Percentiles rank a stretch among this genome's conserved stretches.
These are phyloP conservation scores for Nebria brevicollis DNA, from an alignment of 2,888 invertebrate species.

Conservation along the genomic window DNA sequence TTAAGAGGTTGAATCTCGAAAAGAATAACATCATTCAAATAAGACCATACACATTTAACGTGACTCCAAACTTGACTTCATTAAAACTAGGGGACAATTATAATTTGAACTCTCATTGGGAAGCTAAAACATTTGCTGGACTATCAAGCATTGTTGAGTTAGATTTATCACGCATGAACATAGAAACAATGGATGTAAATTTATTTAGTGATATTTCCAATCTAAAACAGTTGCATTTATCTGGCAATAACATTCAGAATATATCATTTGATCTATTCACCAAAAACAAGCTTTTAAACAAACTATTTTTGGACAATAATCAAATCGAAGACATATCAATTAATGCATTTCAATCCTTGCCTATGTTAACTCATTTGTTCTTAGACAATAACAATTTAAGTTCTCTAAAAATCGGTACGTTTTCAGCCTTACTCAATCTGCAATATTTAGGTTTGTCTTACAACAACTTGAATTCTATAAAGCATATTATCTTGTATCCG, in stretches of 20 bases:
- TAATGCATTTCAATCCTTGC: constrained; percentile 6
- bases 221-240: constrained; percentile 1
- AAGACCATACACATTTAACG: constrained; percentile 10
- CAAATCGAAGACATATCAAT: constrained; percentile 2
- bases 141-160: background rate
- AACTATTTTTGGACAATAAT: constrained; percentile 12
- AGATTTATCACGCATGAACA: background rate
- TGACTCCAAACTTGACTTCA: background rate
- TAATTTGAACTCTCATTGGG: background rate
- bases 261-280: background rate
- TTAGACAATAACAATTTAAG: constrained; percentile 9
- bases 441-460: constrained; percentile 21
- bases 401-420: constrained; percentile 4
- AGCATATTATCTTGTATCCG: constrained; percentile 13
- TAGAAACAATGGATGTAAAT: background rate
- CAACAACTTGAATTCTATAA: constrained; percentile 13
- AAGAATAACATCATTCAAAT: constrained; percentile 15
- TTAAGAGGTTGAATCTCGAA: constrained; percentile 6
- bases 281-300: background rate
- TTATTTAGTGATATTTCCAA: constrained; percentile 1
- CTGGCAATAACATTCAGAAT: background rate
- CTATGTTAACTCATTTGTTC: background rate
- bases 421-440: constrained; percentile 11
- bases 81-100: constrained; percentile 12
- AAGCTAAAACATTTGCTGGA: constrained; percentile 6